These are phyloP conservation scores for Puffinus mauretanicus DNA, from an alignment of 2,113 vertebrate species.

Conservation along the genomic window DNA sequence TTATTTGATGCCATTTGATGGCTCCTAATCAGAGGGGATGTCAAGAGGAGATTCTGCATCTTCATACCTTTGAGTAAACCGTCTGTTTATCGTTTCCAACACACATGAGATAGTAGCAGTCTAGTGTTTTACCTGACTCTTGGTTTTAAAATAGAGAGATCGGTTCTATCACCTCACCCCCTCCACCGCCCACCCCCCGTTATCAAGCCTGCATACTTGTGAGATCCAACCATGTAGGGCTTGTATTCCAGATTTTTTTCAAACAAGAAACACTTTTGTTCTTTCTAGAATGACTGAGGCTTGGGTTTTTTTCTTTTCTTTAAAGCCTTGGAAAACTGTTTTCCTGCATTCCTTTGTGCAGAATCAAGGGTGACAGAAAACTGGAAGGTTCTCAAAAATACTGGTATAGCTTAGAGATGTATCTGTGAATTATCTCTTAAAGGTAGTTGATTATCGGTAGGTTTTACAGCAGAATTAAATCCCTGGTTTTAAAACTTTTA, in stretches of 20 bases:
- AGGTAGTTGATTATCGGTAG: not conserved
- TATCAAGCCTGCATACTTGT: not conserved
- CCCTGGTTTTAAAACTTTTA: not conserved
- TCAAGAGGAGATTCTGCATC: not conserved
- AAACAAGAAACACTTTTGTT: not conserved
- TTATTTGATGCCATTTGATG: not conserved
- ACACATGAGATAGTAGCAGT: not conserved
- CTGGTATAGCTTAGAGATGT: rapidly evolving
- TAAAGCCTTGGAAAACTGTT: not conserved
- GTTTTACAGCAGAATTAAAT: not conserved
- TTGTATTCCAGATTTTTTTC: not conserved
- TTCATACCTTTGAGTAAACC: not conserved
- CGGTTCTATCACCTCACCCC: not conserved
- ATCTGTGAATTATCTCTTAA: not conserved
- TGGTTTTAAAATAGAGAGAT: not conserved
- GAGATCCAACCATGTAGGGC: not conserved
- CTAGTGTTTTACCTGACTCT: not conserved
- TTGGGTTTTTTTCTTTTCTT: not conserved
- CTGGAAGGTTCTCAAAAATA: not conserved
- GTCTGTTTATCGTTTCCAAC: not conserved
- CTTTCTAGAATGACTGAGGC: not conserved
- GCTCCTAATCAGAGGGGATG: not conserved
- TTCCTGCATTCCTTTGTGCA: not conserved
- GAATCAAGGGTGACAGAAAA: not conserved
- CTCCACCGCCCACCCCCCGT: not conserved